Conservation (phyloP, 2,113 vertebrate species). For the Forbesichthys papilliferus region DNA sequence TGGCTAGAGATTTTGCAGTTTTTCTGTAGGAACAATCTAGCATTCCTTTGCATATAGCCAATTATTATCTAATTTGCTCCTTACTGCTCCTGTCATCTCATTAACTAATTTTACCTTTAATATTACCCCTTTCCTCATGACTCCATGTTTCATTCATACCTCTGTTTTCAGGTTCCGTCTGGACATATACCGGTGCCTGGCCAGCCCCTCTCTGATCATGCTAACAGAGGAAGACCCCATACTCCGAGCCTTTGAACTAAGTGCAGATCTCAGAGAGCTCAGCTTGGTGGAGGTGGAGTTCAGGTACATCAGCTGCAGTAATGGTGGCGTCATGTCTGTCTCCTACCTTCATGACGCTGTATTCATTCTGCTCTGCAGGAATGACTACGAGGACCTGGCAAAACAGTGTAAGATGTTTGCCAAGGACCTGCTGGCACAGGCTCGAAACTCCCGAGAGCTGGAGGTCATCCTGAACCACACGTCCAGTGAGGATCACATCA, state of each 20-base stretch:
- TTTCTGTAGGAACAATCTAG: constrained; percentile 29
- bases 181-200: constrained; percentile 97
- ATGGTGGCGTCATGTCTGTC: not conserved
- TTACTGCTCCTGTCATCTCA: not conserved
- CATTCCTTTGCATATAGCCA: constrained; percentile 6
- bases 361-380: constrained; percentile 75
- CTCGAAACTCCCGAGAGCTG: constrained; percentile 95
- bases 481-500: constrained; percentile 87
- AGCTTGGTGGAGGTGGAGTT: constrained; percentile 99
- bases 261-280: constrained; percentile 93
- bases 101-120: not conserved
- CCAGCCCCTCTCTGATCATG: constrained; percentile 98
- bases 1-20: constrained; percentile 6
- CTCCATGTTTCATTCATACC: not conserved
- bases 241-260: constrained; percentile 95
- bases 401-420: constrained; percentile 99
- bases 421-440: constrained; percentile 97
- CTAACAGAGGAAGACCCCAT: constrained; percentile 98
- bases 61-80: not conserved
- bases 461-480: constrained; percentile 98
- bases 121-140: not conserved
- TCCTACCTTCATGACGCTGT: not conserved
- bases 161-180: constrained; percentile 87
- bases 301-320: constrained; percentile 76
- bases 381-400: constrained; percentile 96